phyloP scores from a whole-genome alignment of 2,113 vertebrate species.

The Morone chrysops region DNA sequence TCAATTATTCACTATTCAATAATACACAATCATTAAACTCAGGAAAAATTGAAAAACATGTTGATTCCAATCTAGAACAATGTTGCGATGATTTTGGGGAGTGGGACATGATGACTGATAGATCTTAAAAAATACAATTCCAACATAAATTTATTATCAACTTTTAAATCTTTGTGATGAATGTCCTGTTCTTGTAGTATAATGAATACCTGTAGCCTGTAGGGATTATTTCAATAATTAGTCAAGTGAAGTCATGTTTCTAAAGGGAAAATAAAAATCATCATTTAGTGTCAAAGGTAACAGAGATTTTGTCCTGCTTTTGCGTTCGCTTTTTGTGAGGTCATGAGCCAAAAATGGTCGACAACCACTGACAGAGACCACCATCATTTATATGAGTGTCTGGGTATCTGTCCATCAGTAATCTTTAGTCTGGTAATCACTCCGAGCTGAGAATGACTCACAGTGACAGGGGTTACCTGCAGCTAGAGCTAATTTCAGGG shows the following conservation, averaged over 20 bases:
- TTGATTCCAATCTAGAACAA: constrained; percentile 13
- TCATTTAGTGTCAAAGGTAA: constrained; percentile 45
- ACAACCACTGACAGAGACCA: constrained; percentile 17
- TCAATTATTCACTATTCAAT: too few relatives aligned
- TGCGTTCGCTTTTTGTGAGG: constrained; percentile 9
- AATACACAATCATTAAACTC: too few relatives aligned
- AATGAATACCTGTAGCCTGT: constrained; percentile 72
- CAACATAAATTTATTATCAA: constrained; percentile 69
- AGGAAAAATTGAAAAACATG: constrained; percentile 8
- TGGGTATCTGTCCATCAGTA: constrained; percentile 58
- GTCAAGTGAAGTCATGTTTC: constrained; percentile 65
- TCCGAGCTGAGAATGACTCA: constrained; percentile 61
- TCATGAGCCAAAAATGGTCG: constrained; percentile 42
- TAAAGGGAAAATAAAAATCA: constrained; percentile 56
- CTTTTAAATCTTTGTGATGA: constrained; percentile 69
- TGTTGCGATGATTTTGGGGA: constrained; percentile 8
- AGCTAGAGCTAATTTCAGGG: constrained; percentile 70
- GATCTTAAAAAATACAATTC: constrained; percentile 72
- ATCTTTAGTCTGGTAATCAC: constrained; percentile 52
- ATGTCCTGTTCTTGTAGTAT: constrained; percentile 62
- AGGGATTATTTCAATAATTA: constrained; percentile 65
- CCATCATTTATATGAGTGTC: constrained; percentile 17
- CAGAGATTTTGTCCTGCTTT: neutral
- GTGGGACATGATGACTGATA: constrained; percentile 61
- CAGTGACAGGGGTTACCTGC: constrained; percentile 64